A percentile compares a stretch with the other conserved stretches of the same genome.
These are phyloP conservation scores for Platygyra sinensis DNA, from an alignment of 64 coral and sea anemone species.

Conservation along the genomic window DNA sequence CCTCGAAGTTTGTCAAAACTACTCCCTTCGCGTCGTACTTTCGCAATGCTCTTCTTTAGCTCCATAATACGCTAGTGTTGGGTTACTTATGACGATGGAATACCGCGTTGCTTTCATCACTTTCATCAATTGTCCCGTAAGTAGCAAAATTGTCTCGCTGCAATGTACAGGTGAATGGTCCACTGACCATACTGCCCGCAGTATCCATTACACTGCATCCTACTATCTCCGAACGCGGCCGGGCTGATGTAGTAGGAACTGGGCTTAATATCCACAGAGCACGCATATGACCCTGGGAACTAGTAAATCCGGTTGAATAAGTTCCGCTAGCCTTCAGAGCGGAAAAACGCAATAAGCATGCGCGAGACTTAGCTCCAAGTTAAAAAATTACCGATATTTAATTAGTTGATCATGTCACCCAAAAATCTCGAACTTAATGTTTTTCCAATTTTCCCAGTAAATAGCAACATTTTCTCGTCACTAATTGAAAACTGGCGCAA, in stretches of 20 bases:
- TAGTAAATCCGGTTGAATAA: slow-evolving; percentile 60
- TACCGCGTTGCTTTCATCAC: neutral
- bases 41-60: too few relatives aligned
- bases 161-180: slow-evolving; percentile 63
- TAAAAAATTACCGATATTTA: neutral
- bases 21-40: too few relatives aligned
- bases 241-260: slow-evolving; percentile 21
- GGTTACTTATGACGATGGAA: neutral
- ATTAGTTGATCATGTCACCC: too few relatives aligned
- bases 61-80: neutral
- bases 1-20: too few relatives aligned
- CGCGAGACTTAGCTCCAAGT: slow-evolving; percentile 58
- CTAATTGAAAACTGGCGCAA: too few relatives aligned
- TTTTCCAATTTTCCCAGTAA: too few relatives aligned
- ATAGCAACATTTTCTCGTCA: too few relatives aligned
- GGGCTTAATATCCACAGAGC: slow-evolving; percentile 44
- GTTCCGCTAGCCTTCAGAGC: slow-evolving; percentile 32
- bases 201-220: slow-evolving; percentile 64
- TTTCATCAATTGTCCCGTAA: slow-evolving; percentile 50
- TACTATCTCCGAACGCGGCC: slow-evolving; percentile 69
- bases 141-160: neutral
- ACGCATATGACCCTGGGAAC: slow-evolving; percentile 38
- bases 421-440: too few relatives aligned
- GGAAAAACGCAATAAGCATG: slow-evolving; percentile 63
- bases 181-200: slow-evolving; percentile 71